Base-by-base conservation (phyloP, 2,888 invertebrate genomes). In the Ectemnius cavifrons region DNA sequence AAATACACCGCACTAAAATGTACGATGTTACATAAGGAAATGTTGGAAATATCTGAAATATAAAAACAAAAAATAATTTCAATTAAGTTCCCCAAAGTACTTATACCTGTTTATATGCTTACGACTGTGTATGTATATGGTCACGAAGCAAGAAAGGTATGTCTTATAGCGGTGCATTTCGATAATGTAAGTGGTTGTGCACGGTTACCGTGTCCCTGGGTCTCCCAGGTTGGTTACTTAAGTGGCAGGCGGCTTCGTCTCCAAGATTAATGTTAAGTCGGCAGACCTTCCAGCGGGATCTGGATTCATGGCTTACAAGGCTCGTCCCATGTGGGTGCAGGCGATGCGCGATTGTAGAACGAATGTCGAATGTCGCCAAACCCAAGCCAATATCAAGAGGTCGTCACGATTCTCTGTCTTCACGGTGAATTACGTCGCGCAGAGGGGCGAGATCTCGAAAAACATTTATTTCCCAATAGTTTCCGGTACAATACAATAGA, bases 201-300 rank as follows among this genome's bases (percentile, higher is more conserved):
- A 37, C 37, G 37, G 37, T 37, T 37, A 37, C 6, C 37, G 28
- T 37, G 61, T 70, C 52, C 61, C 52, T 58, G 73, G 68, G 64
- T 75, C 67, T 46, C 47, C 59, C n/a, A 16, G 49, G 46, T 28
- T 8, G 37, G 59, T 63, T 66, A 6, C 27, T 47, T 60, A 37
- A 63, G 59, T 60, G 63, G 20, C 60, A 63, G 73, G 61, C 27
- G 63, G 57, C 61, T 66, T 65, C 52, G 69, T 65, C 61, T 14
- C 70, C 14, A 63, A 71, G 69, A 77, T 82, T 77, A 75, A 82
- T 81, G 74, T 59, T 56, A 59, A 46, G 37, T 52, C 70, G 52
- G 52, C 62, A 62, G 65, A 60, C 64, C 64, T 52, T 52, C 56
- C 37, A 37, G 47, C 52, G 59, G 71, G 65, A 71, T 70, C 56